A percentile compares a stretch with the other conserved stretches of the same genome.
Conservation (phyloP, 2,113 vertebrate genomes). For the Pontoporia blainvillei region DNA sequence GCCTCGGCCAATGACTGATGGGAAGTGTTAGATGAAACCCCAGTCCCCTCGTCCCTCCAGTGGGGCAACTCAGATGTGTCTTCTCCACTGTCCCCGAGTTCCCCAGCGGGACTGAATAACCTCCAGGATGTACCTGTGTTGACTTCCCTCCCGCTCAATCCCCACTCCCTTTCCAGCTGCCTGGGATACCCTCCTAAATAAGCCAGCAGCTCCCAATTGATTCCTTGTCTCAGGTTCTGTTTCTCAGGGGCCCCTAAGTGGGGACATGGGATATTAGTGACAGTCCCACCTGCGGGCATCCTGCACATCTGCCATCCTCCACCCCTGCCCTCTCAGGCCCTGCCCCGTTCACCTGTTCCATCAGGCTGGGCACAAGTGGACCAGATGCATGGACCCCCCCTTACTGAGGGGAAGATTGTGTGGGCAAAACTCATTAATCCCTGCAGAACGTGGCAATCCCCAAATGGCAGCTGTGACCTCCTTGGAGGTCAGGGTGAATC, state of each 20-base stretch:
- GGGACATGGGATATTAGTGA: rapidly evolving
- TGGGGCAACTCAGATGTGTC: rapidly evolving
- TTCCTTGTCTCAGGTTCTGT: background rate
- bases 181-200: background rate
- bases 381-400: background rate
- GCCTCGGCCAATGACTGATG: rapidly evolving
- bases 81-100: rapidly evolving
- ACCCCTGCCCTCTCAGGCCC: background rate
- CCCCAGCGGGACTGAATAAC: background rate
- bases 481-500: background rate
- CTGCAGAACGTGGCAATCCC: rapidly evolving
- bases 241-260: background rate
- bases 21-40: background rate
- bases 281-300: background rate
- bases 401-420: rapidly evolving
- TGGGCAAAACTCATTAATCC: background rate
- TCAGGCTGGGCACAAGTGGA: background rate
- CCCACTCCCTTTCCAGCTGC: background rate
- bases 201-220: background rate
- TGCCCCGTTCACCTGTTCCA: background rate
- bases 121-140: rapidly evolving
- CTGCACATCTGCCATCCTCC: background rate
- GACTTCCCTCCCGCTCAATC: background rate
- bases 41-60: rapidly evolving
- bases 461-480: background rate